Evolutionary conservation across 2,888 invertebrate genomes (phyloP), one percentile per base, ranked within the genome.

Genomic region (Cantharis lateralis): DNA sequence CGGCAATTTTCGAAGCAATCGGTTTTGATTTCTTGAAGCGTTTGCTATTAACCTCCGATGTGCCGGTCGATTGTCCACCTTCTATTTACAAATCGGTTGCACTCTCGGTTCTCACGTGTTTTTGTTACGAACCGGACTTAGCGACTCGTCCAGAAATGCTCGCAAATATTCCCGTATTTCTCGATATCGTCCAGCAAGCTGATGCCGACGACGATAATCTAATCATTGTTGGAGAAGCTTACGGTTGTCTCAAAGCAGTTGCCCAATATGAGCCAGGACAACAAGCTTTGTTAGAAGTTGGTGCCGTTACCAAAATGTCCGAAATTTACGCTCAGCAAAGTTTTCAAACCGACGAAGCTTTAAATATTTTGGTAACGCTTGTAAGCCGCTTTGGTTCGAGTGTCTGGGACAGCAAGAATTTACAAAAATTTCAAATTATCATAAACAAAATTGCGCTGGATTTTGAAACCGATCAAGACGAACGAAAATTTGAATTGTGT

Each of bases 41-140:
- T 82, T 88, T 98, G 71, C 88, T 98, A 26, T 92, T 93, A 64
- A 93, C 93, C 81, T 91, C 93, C 82, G 92, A 93, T 85, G 92
- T 95, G 18, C 95, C 96, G 69, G 94, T 94, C 82, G 97, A 96
- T 85, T 97, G 97, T 85, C 96, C 96, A 3, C 94, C 96, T 0
- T 91, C 95, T 76, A 94, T 97, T 61, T 98, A 96, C 90, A 97
- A 96, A 89, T 96, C 96, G 10, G 94, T 98, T 66, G 97, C 97
- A 0, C 89, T 98, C 62, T 96, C 95, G 9, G 93, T 98, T 75
- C 90, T 98, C 61, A 95, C 96, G 0, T 94, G 95, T 75, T 96
- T 98, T 88, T 96, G 96, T 85, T 92, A 92, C 83, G 95, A 95
- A 86, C 91, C 94, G 81, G 94, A 94, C 84, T 87, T 97, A 78